A percentile compares a stretch with the other conserved stretches of the same genome.
phyloP scores from a whole-genome alignment of 2,888 invertebrate species.

The Pristionchus arcanus region DNA sequence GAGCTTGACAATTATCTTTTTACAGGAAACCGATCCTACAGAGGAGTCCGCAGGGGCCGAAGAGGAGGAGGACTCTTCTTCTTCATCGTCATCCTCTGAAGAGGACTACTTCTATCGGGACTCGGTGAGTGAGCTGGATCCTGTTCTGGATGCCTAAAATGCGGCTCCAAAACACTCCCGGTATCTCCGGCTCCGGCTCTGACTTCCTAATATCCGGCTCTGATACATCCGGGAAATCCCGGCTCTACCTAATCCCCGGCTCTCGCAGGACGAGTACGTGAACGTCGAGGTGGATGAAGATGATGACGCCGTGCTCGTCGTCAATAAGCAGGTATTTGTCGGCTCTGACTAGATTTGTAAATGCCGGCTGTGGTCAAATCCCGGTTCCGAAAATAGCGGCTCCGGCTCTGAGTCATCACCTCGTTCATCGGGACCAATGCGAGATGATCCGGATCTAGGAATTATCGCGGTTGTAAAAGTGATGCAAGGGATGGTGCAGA shows the following conservation, averaged over 20 bases:
- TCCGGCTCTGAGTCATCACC: neutral
- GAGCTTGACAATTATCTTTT: neutral
- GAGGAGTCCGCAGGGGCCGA: neutral
- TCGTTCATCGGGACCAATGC: neutral
- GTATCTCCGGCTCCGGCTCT: too few relatives aligned
- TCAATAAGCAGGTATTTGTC: slow-evolving; percentile 23
- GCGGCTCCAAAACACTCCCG: too few relatives aligned
- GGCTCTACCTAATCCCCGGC: neutral
- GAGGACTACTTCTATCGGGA: neutral
- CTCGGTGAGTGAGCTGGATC: neutral
- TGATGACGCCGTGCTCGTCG: neutral
- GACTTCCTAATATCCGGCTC: too few relatives aligned
- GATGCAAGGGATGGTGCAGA: too few relatives aligned
- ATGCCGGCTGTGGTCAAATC: neutral
- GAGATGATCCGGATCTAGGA: neutral
- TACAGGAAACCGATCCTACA: neutral
- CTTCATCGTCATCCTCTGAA: neutral
- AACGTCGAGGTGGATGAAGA: neutral
- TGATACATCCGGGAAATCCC: neutral
- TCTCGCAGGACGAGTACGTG: slow-evolving; percentile 7
- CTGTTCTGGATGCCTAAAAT: neutral
- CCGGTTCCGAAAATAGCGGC: neutral
- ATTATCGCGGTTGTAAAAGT: too few relatives aligned
- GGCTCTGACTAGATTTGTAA: neutral
- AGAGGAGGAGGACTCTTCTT: neutral